phyloP scores from a whole-genome alignment of 2,113 vertebrate genomes.

The Phylloscopus whistleri region DNA sequence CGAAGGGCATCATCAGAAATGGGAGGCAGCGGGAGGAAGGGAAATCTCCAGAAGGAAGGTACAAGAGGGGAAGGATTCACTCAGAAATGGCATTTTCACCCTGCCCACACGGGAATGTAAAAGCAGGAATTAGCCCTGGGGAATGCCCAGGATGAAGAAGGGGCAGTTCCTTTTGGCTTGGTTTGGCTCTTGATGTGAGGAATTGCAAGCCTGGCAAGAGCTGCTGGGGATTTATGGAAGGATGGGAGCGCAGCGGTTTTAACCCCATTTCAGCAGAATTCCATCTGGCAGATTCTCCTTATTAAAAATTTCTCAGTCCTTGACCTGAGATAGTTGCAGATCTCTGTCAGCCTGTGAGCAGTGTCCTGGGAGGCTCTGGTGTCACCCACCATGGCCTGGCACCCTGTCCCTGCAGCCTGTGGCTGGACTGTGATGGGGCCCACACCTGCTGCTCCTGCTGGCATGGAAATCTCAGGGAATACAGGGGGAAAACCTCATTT shows the following conservation, averaged over 20 bases:
- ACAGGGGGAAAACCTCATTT: not conserved
- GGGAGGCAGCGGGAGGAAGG: not conserved
- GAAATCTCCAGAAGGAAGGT: not conserved
- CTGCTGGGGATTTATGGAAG: not conserved
- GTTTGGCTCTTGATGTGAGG: not conserved
- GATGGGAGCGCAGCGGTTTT: accelerated
- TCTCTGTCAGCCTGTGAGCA: accelerated
- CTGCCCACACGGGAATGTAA: not conserved
- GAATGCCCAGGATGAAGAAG: not conserved
- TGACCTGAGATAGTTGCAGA: not conserved
- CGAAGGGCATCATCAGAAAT: not conserved
- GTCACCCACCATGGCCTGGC: not conserved
- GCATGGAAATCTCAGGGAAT: not conserved
- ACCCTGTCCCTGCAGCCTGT: not conserved
- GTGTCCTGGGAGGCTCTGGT: not conserved
- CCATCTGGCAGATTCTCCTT: not conserved
- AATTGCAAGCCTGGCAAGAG: not conserved
- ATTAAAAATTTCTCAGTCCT: not conserved
- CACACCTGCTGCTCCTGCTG: not conserved
- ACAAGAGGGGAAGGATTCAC: not conserved
- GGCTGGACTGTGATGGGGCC: not conserved
- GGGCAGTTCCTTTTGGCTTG: not conserved
- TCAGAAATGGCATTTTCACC: not conserved
- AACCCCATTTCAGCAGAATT: not conserved
- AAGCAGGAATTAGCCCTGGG: not conserved